Conservation (phyloP, 2,888 invertebrate species). For the Mycalesis mineus region DNA sequence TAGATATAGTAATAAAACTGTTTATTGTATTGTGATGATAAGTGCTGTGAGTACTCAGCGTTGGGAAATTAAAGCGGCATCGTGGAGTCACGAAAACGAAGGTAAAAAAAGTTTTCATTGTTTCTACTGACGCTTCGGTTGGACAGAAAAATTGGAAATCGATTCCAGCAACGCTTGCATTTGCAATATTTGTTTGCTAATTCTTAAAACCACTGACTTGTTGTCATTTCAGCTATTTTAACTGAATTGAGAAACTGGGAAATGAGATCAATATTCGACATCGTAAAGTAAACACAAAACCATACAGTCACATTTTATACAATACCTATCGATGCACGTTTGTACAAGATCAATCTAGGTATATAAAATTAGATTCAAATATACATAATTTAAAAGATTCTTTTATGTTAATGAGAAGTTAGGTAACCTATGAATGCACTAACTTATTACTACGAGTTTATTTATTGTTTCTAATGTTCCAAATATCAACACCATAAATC, state of each 20-base stretch:
- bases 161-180: slow-evolving; percentile 32
- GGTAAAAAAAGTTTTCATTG: slow-evolving; percentile 72
- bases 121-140: slow-evolving; percentile 54
- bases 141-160: slow-evolving; percentile 48
- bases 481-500: background rate
- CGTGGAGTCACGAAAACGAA: slow-evolving; percentile 80
- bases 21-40: slow-evolving; percentile 75
- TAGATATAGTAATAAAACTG: slow-evolving; percentile 56
- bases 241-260: background rate
- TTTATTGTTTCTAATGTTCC: background rate
- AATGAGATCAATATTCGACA: background rate
- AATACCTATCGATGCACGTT: too few species aligned
- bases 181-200: slow-evolving; percentile 1
- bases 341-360: too few species aligned
- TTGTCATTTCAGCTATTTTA: background rate
- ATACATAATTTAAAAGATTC: too few species aligned
- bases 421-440: background rate
- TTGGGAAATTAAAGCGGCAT: slow-evolving; percentile 77
- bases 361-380: too few species aligned
- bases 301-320: background rate
- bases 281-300: slow-evolving; percentile 5
- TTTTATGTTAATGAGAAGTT: background rate
- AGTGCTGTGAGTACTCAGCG: slow-evolving; percentile 75
- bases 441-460: background rate
- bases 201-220: background rate